A percentile compares a stretch with the other conserved stretches of the same genome.
phyloP scores from a whole-genome alignment of 2,888 invertebrate species.

The Pecten maximus region DNA sequence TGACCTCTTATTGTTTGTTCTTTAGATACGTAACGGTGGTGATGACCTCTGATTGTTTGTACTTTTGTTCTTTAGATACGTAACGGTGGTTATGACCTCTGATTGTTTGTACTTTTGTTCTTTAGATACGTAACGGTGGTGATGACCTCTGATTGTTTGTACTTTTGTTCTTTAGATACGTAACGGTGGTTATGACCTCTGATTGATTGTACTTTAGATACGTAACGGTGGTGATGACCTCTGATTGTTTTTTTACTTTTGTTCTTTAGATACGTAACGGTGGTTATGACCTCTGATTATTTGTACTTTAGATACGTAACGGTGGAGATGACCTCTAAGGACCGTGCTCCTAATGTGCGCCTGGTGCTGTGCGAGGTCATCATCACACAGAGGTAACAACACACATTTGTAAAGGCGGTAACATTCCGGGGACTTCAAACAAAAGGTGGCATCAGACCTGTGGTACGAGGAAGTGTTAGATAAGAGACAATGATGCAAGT shows the following conservation, averaged over 20 bases:
- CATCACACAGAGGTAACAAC: conserved; percentile 42
- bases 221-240: background rate
- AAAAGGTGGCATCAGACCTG: no score
- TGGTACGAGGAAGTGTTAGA: no score
- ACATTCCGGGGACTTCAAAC: background rate
- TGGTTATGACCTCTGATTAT: background rate
- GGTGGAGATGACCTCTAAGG: conserved; percentile 4
- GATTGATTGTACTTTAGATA: background rate
- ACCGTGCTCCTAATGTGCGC: conserved; percentile 42
- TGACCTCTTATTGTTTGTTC: background rate
- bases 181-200: background rate
- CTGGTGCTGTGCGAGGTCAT: conserved; percentile 56
- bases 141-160: conserved; percentile 2
- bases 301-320: conserved; percentile 3
- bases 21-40: conserved; percentile 2
- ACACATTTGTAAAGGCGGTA: background rate
- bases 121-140: conserved; percentile 2
- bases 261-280: background rate
- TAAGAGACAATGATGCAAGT: no score
- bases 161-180: background rate
- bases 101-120: background rate
- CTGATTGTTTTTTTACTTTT: background rate
- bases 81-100: background rate
- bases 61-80: background rate
- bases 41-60: conserved; percentile 2